Evolutionary conservation across 2,797 vertebrate species (phyloP).

Genomic region (Spinibarbus caldwelli): DNA sequence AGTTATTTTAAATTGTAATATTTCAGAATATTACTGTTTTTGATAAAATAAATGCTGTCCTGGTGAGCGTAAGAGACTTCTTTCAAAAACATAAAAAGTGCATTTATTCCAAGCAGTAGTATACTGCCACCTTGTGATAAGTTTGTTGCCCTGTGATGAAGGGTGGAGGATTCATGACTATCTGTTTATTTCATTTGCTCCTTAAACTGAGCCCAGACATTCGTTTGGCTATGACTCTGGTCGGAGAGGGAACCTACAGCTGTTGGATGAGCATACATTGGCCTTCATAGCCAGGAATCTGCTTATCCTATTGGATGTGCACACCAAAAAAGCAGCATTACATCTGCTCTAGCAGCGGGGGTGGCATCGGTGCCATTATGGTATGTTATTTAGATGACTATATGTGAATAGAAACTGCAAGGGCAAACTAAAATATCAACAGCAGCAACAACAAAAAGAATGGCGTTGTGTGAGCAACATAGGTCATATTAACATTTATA

Average conservation of each 20-base stretch:
- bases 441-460: not conserved
- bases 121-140: no score
- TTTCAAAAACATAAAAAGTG: not conserved
- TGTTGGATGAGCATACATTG: conserved; percentile 82
- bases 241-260: conserved; percentile 84
- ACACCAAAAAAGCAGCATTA: conserved; percentile 80
- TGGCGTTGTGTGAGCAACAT: not conserved
- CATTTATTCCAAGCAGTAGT: not conserved
- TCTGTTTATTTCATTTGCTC: not conserved
- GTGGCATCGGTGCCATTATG: conserved; percentile 86
- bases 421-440: not conserved
- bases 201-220: conserved; percentile 77
- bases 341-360: conserved; percentile 82
- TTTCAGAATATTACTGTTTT: not conserved
- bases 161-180: not conserved
- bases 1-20: not conserved
- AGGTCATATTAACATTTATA: no score
- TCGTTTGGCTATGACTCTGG: conserved; percentile 92
- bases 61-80: not conserved
- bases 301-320: conserved; percentile 82
- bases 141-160: not conserved
- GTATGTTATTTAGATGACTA: conserved; percentile 68
- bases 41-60: not conserved
- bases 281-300: conserved; percentile 89
- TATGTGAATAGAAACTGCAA: conserved; percentile 14